Conservation (phyloP, 2,888 invertebrate genomes). For the Eremobia ochroleuca region DNA sequence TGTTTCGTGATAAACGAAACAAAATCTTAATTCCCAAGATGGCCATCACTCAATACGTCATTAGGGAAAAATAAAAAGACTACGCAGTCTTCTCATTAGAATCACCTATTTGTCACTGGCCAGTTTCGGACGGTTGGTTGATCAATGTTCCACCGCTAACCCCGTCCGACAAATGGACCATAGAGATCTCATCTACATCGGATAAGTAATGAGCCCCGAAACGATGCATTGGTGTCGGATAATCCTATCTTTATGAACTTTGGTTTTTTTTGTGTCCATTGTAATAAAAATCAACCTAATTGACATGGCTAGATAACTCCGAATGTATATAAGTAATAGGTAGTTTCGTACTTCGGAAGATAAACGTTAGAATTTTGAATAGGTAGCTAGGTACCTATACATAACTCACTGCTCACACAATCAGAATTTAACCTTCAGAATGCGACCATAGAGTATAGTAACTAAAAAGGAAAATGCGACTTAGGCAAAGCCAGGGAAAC, state of each 20-base stretch:
- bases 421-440: neutral
- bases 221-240: conserved; percentile 47
- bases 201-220: conserved; percentile 60
- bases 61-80: conserved; percentile 24
- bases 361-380: neutral
- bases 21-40: conserved; percentile 34
- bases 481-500: neutral
- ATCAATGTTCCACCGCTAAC: conserved; percentile 55
- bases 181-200: conserved; percentile 67
- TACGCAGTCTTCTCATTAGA: conserved; percentile 33
- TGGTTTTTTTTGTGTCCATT: conserved; percentile 10
- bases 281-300: conserved; percentile 31
- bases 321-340: neutral
- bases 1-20: too few relatives aligned
- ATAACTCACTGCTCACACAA: neutral
- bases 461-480: too few relatives aligned
- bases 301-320: conserved; percentile 7
- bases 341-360: conserved; percentile 1
- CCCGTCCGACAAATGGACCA: conserved; percentile 60
- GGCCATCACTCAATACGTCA: conserved; percentile 15
- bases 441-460: too few relatives aligned
- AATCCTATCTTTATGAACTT: conserved; percentile 38
- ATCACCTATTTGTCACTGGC: conserved; percentile 65
- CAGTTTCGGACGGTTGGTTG: conserved; percentile 48
- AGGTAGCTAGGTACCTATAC: neutral